These are phyloP conservation scores for Caenorhabditis uteleia DNA, from an alignment of 2,888 invertebrate genomes.

Conservation along the genomic window DNA sequence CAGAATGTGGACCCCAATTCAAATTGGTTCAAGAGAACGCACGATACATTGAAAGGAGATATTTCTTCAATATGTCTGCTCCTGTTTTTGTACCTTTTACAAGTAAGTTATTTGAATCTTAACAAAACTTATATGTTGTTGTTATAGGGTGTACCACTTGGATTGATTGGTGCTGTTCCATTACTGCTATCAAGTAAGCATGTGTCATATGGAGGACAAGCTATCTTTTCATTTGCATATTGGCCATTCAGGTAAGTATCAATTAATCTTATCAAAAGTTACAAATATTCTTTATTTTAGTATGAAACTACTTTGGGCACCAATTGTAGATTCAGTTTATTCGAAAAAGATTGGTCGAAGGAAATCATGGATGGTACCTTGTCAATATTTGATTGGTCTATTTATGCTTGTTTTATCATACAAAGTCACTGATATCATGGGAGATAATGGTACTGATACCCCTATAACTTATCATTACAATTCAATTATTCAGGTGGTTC, in stretches of 20 bases:
- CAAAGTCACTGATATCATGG: constrained; percentile 67
- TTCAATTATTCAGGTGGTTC: constrained; percentile 11
- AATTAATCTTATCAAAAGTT: not conserved
- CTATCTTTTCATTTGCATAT: constrained; percentile 73
- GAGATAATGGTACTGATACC: constrained; percentile 53
- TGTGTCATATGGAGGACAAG: constrained; percentile 91
- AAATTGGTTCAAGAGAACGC: constrained; percentile 58
- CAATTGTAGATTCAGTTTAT: constrained; percentile 92
- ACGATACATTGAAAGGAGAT: constrained; percentile 62
- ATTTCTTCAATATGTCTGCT: constrained; percentile 75
- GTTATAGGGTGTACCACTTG: constrained; percentile 84
- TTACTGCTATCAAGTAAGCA: constrained; percentile 91
- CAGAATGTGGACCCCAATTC: constrained; percentile 56
- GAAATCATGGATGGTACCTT: constrained; percentile 80
- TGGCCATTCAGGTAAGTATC: constrained; percentile 77
- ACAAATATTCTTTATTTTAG: constrained; percentile 71
- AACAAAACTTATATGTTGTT: not conserved
- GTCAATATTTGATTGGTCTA: constrained; percentile 73
- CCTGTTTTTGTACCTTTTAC: constrained; percentile 87
- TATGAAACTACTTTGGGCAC: constrained; percentile 95
- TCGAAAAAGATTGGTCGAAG: constrained; percentile 79
- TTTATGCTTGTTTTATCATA: constrained; percentile 87
- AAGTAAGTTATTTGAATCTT: constrained; percentile 57
- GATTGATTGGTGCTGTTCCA: constrained; percentile 90
- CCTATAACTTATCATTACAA: not conserved